Evolutionary conservation across 2,888 invertebrate genomes (phyloP), one percentile per base, ranked within the genome.

Genomic region (Torymus texanus): DNA sequence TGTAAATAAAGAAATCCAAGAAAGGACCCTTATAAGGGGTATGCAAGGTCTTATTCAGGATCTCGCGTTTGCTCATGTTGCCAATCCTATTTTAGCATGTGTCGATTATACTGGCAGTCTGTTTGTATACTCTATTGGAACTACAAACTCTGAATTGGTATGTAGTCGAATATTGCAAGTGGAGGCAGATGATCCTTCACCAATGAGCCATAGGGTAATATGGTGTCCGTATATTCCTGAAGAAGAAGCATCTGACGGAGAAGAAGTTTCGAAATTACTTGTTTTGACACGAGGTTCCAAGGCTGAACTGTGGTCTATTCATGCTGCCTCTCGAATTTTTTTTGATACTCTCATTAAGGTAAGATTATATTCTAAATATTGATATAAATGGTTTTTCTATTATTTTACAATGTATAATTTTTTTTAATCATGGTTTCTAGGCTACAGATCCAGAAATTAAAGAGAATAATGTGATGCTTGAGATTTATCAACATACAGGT

Each of bases 211-310:
- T 84, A 92, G 96, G 83, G 94, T 98, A 62, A 95, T 97, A 85
- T 98, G 98, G 98, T 98, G 98, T 88, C 97, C 97, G 0, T 98
- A 95, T 91, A 94, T 97, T 80, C 96, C 97, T 0, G 93, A 93
- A 78, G 93, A 94, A 56, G 91, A 90, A 78, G 89, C 91, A 65
- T 81, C 88, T 3, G 89, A 91, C 80, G 90, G 92, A 2, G 94
- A 94, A 62, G 95, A 95, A 85, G 94, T 94, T 21, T 94, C 95
- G 29, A 94, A 95, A 86, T 92, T 97, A 85, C 92, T 98, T 86
- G 95, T 96, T 78, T 93, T 97, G 85, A 94, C 97, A 2, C 94
- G 97, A 87, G 95, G 94, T 61, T 93, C 93, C 82, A 94, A 93
- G 89, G 94, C 92, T 92, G 90, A 90, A 78, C 83, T 86, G 83